These are phyloP conservation scores for Tragulus kanchil DNA, from an alignment of 2,113 vertebrate genomes.

Conservation along the genomic window DNA sequence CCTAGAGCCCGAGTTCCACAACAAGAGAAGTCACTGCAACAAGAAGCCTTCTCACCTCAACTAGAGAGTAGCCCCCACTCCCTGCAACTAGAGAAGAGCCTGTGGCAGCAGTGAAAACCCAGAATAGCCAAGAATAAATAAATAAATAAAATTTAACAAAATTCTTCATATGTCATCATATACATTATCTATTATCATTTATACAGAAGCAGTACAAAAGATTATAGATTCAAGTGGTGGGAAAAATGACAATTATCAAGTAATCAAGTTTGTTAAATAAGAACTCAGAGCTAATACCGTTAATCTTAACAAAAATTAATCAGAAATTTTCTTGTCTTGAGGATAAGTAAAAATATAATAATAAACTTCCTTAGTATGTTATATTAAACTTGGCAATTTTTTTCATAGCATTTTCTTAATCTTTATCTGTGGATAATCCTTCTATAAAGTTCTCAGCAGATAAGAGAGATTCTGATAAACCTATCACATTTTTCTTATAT, in stretches of 20 bases:
- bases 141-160: not conserved
- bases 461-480: slow-evolving; percentile 24
- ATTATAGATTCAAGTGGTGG: not conserved
- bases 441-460: not conserved
- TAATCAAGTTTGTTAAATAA: slow-evolving; percentile 3
- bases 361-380: not conserved
- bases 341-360: slow-evolving; percentile 13
- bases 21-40: too few species aligned
- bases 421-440: not conserved
- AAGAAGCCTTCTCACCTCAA: too few species aligned
- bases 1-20: too few species aligned
- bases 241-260: slow-evolving; percentile 6
- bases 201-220: not conserved
- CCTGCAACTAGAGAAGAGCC: too few species aligned
- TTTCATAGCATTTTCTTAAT: slow-evolving; percentile 22
- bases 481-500: not conserved
- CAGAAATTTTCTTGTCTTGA: not conserved
- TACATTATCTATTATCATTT: not conserved
- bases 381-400: not conserved
- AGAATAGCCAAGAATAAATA: too few species aligned
- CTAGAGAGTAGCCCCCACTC: too few species aligned
- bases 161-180: not conserved
- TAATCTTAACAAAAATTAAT: not conserved
- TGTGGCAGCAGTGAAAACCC: too few species aligned
- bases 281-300: not conserved